Conservation (phyloP, 2,113 vertebrate species). For the Psophia crepitans region DNA sequence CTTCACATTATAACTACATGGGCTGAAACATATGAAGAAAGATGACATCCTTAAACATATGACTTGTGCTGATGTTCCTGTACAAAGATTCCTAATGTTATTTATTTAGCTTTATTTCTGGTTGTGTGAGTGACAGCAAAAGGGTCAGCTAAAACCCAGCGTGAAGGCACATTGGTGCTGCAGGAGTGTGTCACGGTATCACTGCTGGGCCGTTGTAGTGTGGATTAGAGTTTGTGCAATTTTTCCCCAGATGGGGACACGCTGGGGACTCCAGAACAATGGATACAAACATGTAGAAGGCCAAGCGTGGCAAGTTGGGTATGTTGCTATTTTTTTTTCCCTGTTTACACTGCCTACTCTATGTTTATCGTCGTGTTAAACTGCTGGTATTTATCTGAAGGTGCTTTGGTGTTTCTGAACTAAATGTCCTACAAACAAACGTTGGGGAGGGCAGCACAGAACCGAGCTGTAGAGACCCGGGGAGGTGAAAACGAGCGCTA, state of each 20-base stretch:
- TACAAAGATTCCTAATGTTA: background rate
- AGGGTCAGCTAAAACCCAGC: background rate
- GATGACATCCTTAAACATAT: background rate
- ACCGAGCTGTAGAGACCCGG: fast-evolving
- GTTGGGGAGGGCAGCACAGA: background rate
- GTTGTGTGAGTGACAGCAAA: background rate
- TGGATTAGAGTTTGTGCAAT: background rate
- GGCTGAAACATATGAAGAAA: background rate
- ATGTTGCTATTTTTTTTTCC: background rate
- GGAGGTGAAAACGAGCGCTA: background rate
- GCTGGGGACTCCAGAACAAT: background rate
- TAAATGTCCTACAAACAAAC: background rate
- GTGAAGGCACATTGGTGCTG: background rate
- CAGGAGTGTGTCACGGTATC: background rate
- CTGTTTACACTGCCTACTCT: background rate
- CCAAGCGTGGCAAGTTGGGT: background rate
- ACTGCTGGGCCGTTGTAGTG: background rate
- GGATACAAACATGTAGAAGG: fast-evolving
- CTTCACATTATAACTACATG: background rate
- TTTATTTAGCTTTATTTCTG: background rate
- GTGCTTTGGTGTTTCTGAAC: background rate
- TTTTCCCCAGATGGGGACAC: background rate
- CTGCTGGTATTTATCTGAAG: background rate
- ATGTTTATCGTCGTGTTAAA: background rate
- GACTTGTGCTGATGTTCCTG: background rate